Percentiles rank a stretch among this genome's conserved stretches.
Evolutionary conservation across 1,140 invertebrate genomes (phyloP).

Genomic region (Paralvinella palmiformis): DNA sequence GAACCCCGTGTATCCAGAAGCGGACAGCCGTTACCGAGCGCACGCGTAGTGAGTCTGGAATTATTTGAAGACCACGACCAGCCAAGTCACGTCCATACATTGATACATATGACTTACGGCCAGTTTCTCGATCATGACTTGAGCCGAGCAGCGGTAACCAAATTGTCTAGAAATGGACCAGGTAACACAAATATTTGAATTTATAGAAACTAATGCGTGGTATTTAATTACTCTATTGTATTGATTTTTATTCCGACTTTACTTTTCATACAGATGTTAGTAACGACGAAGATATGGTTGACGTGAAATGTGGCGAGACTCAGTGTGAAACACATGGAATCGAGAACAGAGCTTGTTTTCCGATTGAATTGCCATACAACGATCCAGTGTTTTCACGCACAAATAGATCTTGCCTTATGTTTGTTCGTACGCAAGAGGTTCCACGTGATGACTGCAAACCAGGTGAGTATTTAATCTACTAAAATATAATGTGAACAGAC

Average conservation of each 20-base stretch:
- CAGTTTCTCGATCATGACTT: constrained; percentile 90
- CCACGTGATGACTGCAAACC: constrained; percentile 65
- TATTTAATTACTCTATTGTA: neutral
- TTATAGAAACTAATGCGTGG: neutral
- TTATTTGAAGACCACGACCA: constrained; percentile 12
- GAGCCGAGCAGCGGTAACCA: constrained; percentile 11
- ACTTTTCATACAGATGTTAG: too few species aligned
- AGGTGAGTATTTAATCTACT: too few species aligned
- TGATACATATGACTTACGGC: constrained; percentile 98
- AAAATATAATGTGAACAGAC: too few species aligned
- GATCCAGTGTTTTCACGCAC: constrained; percentile 52
- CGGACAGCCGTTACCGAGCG: constrained; percentile 75
- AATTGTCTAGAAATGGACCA: constrained; percentile 82
- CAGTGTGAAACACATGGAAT: constrained; percentile 29
- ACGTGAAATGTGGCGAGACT: constrained; percentile 77
- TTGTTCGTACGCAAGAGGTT: constrained; percentile 46
- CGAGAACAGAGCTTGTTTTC: constrained; percentile 78
- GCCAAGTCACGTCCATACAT: constrained; percentile 63
- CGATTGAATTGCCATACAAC: constrained; percentile 76
- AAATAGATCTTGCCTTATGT: constrained; percentile 17
- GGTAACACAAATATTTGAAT: constrained; percentile 3
- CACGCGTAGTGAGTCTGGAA: constrained; percentile 65
- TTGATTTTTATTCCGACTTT: too few species aligned
- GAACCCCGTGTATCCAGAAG: constrained; percentile 6
- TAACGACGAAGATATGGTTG: constrained; percentile 81